Evolutionary conservation across 2,113 vertebrate genomes (phyloP).

Genomic region (Urocitellus parryii): DNA sequence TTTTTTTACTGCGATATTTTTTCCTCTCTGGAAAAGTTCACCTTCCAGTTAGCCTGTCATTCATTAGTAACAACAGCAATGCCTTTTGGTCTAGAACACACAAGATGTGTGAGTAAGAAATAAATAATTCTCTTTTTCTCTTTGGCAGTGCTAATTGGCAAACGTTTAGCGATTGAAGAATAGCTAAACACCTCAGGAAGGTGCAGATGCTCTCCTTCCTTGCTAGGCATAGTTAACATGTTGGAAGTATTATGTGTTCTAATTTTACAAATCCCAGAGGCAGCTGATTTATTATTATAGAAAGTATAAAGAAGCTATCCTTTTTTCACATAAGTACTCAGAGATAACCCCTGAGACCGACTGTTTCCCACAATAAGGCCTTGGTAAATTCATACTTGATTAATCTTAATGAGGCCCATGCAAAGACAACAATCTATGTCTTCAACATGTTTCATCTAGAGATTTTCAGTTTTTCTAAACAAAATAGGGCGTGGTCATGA

Average conservation of each 20-base stretch:
- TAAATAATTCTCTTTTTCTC: background rate
- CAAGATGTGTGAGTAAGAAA: background rate
- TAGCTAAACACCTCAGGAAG: background rate
- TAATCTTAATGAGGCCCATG: constrained; percentile 3
- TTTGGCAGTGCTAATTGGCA: background rate
- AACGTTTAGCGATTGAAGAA: background rate
- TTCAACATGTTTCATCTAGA: background rate
- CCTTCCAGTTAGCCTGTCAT: background rate
- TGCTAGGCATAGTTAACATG: background rate
- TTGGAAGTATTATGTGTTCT: background rate
- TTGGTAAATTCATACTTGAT: constrained; percentile 20
- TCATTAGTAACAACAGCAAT: background rate
- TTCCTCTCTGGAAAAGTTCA: background rate
- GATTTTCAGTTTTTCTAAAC: background rate
- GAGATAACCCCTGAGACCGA: constrained; percentile 3
- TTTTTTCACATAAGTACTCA: constrained; percentile 31
- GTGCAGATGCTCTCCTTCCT: background rate
- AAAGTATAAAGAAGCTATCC: background rate
- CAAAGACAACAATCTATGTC: background rate
- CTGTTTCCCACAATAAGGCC: constrained; percentile 12
- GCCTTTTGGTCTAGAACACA: background rate
- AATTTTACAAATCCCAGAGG: constrained; percentile 23
- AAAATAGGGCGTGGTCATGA: background rate
- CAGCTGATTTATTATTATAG: constrained; percentile 9
- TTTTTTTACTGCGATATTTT: background rate